A percentile compares a stretch with the other conserved stretches of the same genome.
Evolutionary conservation across 2,113 vertebrate genomes (phyloP).

Genomic region (human (Homo sapiens)): DNA sequence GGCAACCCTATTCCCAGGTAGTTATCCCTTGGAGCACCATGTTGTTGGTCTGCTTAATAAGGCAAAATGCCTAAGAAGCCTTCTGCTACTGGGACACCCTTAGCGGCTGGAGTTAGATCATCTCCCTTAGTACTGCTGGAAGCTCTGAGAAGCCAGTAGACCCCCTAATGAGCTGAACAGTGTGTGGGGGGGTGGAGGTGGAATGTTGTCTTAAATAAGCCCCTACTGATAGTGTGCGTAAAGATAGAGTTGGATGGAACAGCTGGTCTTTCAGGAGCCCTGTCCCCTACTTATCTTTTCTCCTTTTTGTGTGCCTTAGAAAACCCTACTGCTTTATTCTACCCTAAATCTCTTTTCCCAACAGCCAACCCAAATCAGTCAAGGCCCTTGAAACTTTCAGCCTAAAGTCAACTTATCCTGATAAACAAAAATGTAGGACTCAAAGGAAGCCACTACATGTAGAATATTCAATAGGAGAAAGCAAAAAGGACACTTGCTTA

Average conservation of each 20-base stretch:
- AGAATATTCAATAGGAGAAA: conserved; percentile 35
- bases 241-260: conserved; percentile 7
- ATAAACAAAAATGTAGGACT: conserved; percentile 44
- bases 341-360: conserved; percentile 32
- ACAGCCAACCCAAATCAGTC: conserved; percentile 30
- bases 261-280: not conserved
- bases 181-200: not conserved
- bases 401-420: conserved; percentile 28
- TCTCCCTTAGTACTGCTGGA: not conserved
- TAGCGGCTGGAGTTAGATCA: not conserved
- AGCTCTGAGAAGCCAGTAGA: not conserved
- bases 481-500: not conserved
- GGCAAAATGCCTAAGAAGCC: conserved; percentile 25
- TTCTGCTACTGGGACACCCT: not conserved
- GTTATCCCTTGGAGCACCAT: conserved; percentile 4
- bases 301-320: conserved; percentile 30
- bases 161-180: not conserved
- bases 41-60: conserved; percentile 24
- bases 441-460: conserved; percentile 33
- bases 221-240: not conserved
- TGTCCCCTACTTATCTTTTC: not conserved
- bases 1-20: not conserved
- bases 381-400: conserved; percentile 39
- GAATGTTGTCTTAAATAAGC: not conserved
- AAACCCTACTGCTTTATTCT: conserved; percentile 33